Evolutionary conservation across 2,113 vertebrate species (phyloP).

Genomic region (Oostethus manadensis): DNA sequence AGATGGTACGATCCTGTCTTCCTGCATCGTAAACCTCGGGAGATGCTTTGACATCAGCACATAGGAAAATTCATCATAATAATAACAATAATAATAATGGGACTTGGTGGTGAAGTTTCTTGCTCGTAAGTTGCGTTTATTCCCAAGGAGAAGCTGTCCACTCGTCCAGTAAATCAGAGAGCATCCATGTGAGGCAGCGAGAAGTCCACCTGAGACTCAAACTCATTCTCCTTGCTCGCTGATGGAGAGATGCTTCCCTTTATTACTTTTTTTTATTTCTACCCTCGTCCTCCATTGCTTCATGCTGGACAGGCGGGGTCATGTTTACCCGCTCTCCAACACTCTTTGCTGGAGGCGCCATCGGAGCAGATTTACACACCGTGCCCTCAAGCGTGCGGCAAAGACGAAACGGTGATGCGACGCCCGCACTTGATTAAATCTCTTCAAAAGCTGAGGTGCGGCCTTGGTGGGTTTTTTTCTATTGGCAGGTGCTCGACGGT

Average conservation of each 20-base stretch:
- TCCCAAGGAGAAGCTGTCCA: conserved; percentile 51
- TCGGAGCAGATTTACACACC: conserved; percentile 29
- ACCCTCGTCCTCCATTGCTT: neutral
- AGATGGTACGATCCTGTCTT: too few relatives aligned
- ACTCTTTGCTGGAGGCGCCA: conserved; percentile 32
- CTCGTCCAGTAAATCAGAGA: conserved; percentile 66
- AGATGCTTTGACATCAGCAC: too few relatives aligned
- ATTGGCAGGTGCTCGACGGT: conserved; percentile 43
- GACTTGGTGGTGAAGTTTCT: conserved; percentile 48
- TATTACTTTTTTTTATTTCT: conserved; percentile 47
- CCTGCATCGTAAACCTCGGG: too few relatives aligned
- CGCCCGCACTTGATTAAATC: conserved; percentile 51
- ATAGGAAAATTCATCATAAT: too few relatives aligned
- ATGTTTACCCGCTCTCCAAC: conserved; percentile 35
- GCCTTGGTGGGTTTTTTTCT: conserved; percentile 44
- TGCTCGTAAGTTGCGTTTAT: conserved; percentile 52
- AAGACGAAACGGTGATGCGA: conserved; percentile 21
- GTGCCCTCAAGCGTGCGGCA: conserved; percentile 2
- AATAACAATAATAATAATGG: neutral
- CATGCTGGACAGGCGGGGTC: conserved; percentile 17
- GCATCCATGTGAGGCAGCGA: conserved; percentile 56
- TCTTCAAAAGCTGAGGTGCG: conserved; percentile 39
- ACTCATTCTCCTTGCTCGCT: conserved; percentile 48
- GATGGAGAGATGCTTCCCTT: conserved; percentile 54
- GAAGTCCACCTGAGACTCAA: conserved; percentile 52